Evolutionary conservation across 2,113 vertebrate genomes (phyloP).

Genomic region (Laticauda laticaudata): DNA sequence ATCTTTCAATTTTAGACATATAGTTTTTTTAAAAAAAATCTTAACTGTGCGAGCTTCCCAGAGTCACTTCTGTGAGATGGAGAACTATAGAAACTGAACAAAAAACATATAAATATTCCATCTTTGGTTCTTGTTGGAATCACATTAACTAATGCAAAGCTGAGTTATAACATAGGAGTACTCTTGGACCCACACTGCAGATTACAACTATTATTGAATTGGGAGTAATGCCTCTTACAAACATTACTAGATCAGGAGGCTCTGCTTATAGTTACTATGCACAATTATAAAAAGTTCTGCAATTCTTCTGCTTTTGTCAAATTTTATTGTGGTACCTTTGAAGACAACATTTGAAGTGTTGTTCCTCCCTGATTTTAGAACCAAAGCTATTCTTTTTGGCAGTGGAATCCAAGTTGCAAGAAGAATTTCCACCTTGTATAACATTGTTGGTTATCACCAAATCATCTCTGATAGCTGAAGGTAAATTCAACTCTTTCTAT

Average conservation of each 20-base stretch:
- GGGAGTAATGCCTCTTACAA: background rate
- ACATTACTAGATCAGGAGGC: background rate
- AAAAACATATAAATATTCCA: background rate
- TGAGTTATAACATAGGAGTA: background rate
- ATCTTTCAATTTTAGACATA: background rate
- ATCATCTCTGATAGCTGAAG: conserved; percentile 59
- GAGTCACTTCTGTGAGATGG: background rate
- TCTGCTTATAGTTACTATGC: background rate
- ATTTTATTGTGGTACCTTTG: background rate
- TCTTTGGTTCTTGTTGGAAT: background rate
- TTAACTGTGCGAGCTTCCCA: background rate
- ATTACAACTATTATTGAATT: background rate
- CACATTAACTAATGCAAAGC: background rate
- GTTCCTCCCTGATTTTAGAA: background rate
- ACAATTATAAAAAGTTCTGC: background rate
- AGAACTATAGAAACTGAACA: background rate
- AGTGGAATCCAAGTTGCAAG: conserved; percentile 47
- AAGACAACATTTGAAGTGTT: conserved; percentile 15
- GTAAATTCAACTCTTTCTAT: conserved; percentile 48
- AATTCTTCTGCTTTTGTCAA: background rate
- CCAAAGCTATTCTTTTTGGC: conserved; percentile 12
- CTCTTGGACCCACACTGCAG: background rate
- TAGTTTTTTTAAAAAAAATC: background rate
- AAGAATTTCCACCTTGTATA: conserved; percentile 30
- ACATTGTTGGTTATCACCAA: conserved; percentile 50